These are phyloP conservation scores for Zosterops lateralis DNA, from an alignment of 2,113 vertebrate species.

Conservation along the genomic window DNA sequence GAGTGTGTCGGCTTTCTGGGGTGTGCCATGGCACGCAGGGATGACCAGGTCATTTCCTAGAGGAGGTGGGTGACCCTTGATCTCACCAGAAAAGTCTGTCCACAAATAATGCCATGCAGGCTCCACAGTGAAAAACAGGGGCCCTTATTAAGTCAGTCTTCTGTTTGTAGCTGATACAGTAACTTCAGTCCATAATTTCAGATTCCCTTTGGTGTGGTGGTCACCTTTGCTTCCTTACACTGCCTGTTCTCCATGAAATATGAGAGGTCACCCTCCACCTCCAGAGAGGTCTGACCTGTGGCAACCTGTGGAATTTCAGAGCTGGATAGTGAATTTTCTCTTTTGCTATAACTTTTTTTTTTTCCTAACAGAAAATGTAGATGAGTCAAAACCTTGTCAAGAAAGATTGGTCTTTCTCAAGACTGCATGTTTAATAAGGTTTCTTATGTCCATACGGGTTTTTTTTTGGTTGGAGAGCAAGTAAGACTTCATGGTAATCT, in stretches of 20 bases:
- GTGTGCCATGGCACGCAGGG: accelerated
- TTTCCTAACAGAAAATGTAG: not conserved
- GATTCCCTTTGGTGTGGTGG: not conserved
- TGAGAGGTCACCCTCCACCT: not conserved
- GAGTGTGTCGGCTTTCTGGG: not conserved
- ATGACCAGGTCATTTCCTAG: not conserved
- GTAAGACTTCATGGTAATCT: not conserved
- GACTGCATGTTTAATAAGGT: not conserved
- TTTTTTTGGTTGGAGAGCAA: not conserved
- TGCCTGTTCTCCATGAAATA: not conserved
- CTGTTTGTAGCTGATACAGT: not conserved
- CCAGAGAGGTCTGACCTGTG: not conserved
- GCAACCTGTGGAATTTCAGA: accelerated
- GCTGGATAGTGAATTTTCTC: not conserved
- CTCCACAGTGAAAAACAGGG: not conserved
- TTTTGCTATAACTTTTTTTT: not conserved
- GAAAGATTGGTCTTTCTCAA: not conserved
- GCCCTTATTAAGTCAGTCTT: not conserved
- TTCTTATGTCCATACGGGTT: not conserved
- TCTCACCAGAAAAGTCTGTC: not conserved
- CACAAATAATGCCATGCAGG: not conserved
- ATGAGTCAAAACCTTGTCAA: not conserved
- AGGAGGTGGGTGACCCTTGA: not conserved
- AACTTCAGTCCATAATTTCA: not conserved
- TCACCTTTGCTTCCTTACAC: not conserved